These are phyloP conservation scores for Semotilus atromaculatus DNA, from an alignment of 2,797 vertebrate genomes.

Conservation along the genomic window DNA sequence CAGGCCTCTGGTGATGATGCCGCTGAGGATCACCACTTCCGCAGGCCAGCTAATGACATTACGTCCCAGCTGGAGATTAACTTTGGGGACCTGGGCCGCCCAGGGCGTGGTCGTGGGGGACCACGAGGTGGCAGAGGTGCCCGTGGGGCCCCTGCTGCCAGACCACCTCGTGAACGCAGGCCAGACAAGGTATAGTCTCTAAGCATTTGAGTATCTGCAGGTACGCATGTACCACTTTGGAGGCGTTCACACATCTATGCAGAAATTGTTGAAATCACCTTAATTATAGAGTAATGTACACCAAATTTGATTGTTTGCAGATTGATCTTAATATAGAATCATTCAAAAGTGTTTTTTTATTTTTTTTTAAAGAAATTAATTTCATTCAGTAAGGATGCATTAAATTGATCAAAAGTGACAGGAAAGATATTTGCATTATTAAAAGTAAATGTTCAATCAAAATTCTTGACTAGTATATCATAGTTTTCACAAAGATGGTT, in stretches of 20 bases:
- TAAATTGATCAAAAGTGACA: too few species aligned
- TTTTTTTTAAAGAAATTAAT: too few species aligned
- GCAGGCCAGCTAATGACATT: conserved; percentile 97
- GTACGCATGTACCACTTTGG: not conserved
- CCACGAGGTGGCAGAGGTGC: conserved; percentile 79
- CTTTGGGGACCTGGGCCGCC: conserved; percentile 95
- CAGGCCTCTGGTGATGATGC: conserved; percentile 77
- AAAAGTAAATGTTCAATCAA: not conserved
- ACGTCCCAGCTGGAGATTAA: conserved; percentile 99
- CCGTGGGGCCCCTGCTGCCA: conserved; percentile 67
- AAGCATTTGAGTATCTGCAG: not conserved
- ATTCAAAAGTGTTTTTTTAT: too few species aligned
- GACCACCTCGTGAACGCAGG: conserved; percentile 86
- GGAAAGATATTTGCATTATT: too few species aligned
- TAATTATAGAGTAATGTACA: not conserved
- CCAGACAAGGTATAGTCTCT: conserved; percentile 86
- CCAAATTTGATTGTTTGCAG: not conserved
- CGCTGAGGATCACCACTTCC: conserved; percentile 92
- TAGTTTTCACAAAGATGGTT: not conserved
- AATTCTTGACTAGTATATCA: not conserved
- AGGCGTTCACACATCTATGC: not conserved
- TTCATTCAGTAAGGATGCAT: too few species aligned
- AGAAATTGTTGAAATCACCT: not conserved
- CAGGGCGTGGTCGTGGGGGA: conserved; percentile 92
- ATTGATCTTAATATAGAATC: not conserved